These are phyloP conservation scores for Eurystomus glaucurus DNA, from an alignment of 2,797 vertebrate genomes.

Conservation along the genomic window DNA sequence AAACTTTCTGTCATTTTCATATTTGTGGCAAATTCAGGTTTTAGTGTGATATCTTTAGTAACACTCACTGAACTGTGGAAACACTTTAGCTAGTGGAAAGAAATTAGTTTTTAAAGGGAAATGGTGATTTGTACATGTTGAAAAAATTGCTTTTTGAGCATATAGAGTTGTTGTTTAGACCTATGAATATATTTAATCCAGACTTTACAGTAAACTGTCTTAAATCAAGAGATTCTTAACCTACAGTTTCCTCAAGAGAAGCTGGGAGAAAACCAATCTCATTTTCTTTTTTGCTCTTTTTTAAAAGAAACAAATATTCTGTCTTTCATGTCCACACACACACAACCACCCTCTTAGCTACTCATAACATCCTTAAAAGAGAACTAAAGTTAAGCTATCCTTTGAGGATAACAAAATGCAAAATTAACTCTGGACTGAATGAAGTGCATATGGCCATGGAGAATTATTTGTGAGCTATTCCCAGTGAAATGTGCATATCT, in stretches of 20 bases:
- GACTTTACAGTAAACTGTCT: neutral
- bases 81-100: neutral
- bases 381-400: constrained; percentile 47
- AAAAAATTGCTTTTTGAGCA: neutral
- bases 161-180: neutral
- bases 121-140: neutral
- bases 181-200: neutral
- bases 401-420: constrained; percentile 55
- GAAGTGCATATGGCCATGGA: constrained; percentile 42
- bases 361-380: constrained; percentile 22
- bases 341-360: neutral
- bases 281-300: neutral
- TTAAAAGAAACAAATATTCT: constrained; percentile 9
- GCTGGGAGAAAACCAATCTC: rapidly evolving
- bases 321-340: neutral
- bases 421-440: constrained; percentile 63
- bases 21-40: neutral
- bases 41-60: neutral
- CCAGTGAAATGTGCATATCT: constrained; percentile 39
- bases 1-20: constrained; percentile 32
- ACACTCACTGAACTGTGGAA: neutral
- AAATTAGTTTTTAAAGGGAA: neutral
- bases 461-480: constrained; percentile 47
- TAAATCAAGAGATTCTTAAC: neutral
- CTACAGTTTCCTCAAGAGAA: neutral